Conservation (phyloP, 2,113 vertebrate species). For the Megaceryle torquata region DNA sequence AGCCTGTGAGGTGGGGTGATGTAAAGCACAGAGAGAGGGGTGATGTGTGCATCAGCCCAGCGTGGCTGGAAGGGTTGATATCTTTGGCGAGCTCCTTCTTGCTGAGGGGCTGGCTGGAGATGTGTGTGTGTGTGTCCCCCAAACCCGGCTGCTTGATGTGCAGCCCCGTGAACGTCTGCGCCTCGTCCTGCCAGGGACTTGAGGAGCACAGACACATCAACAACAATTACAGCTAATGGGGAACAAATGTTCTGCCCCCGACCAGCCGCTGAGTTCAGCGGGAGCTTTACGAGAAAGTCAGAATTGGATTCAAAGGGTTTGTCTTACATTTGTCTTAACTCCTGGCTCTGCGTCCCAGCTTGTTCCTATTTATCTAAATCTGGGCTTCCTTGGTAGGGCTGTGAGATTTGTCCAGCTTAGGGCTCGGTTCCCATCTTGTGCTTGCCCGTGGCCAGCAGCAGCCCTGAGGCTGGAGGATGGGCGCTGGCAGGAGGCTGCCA, state of each 20-base stretch:
- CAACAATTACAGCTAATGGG: neutral
- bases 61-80: neutral
- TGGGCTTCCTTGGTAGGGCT: neutral
- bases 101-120: neutral
- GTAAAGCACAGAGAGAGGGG: neutral
- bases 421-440: fast-evolving
- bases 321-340: neutral
- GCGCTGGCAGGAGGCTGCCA: neutral
- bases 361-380: neutral
- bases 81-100: fast-evolving
- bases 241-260: neutral
- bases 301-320: neutral
- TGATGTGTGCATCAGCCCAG: neutral
- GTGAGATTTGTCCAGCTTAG: neutral
- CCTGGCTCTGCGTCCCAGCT: neutral
- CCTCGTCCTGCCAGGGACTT: neutral
- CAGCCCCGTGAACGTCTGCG: neutral
- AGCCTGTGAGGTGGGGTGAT: neutral
- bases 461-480: neutral
- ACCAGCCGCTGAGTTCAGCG: neutral
- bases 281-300: neutral
- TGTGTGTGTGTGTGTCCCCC: too few relatives aligned
- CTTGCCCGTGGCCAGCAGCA: neutral
- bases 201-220: neutral
- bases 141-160: neutral